A percentile compares a stretch with the other conserved stretches of the same genome.
Evolutionary conservation across 2,888 invertebrate species (phyloP).

Genomic region (Cephus spinipes): DNA sequence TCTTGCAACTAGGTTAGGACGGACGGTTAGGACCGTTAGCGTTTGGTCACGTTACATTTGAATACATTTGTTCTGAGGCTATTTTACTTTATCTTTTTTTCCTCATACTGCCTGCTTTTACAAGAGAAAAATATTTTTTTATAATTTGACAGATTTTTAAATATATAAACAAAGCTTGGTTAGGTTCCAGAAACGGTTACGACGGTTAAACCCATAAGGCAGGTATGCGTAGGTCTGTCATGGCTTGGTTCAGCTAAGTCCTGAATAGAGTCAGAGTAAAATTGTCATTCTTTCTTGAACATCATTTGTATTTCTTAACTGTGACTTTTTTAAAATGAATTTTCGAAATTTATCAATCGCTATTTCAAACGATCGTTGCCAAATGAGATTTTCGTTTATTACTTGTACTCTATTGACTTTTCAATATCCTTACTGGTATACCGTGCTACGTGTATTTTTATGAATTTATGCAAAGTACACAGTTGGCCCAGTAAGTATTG

Average conservation of each 20-base stretch:
- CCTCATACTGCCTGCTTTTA: background rate
- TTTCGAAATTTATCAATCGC: background rate
- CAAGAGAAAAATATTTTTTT: background rate
- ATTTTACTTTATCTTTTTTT: background rate
- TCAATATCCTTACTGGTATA: background rate
- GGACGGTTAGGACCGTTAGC: background rate
- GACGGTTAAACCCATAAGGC: background rate
- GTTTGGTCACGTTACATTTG: background rate
- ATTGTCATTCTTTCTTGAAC: background rate
- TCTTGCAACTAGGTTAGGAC: background rate
- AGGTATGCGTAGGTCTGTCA: background rate
- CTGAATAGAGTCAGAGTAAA: background rate
- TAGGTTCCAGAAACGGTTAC: background rate
- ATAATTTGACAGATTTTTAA: background rate
- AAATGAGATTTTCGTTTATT: background rate
- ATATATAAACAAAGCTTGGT: background rate
- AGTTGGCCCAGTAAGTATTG: background rate
- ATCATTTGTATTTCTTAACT: background rate
- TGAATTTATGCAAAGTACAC: background rate
- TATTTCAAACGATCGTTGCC: background rate
- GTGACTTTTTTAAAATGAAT: background rate
- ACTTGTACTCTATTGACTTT: background rate
- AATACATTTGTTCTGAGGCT: background rate
- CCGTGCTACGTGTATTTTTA: background rate
- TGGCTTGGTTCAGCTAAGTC: background rate